Evolutionary conservation across 2,797 vertebrate genomes (phyloP).

Genomic region (Pteropus rufus): DNA sequence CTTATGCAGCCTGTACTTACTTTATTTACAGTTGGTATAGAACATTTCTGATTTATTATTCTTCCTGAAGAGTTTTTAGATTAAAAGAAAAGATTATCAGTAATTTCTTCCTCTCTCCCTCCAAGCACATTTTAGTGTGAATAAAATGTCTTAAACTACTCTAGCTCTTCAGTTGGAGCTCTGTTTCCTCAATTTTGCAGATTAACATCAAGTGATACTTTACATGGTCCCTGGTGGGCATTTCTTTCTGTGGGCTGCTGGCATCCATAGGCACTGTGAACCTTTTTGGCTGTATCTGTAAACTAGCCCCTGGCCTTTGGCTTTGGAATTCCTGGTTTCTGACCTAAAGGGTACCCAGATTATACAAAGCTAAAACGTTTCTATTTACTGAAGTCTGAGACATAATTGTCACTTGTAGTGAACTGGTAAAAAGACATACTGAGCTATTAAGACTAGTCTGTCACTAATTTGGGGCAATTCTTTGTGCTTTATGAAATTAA

Average conservation of each 20-base stretch:
- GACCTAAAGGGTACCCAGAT: not conserved
- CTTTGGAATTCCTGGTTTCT: slow-evolving; percentile 31
- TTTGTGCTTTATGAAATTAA: slow-evolving; percentile 8
- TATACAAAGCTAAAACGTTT: slow-evolving; percentile 45
- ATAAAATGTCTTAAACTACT: not conserved
- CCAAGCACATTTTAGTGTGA: not conserved
- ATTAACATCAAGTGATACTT: not conserved
- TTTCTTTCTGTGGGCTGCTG: not conserved
- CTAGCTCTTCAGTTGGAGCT: not conserved
- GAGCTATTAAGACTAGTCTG: not conserved
- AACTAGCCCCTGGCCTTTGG: not conserved
- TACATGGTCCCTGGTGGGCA: not conserved
- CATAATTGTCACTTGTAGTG: slow-evolving; percentile 1
- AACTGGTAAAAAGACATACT: not conserved
- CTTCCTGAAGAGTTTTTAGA: not conserved
- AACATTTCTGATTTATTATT: not conserved
- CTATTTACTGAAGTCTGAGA: slow-evolving; percentile 43
- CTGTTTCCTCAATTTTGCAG: not conserved
- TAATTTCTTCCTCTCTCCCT: not conserved
- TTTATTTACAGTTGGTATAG: not conserved
- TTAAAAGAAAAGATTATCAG: not conserved
- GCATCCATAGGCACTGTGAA: not conserved
- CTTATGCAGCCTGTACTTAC: not conserved
- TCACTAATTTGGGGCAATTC: not conserved
- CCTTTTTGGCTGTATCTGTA: not conserved